Evolutionary conservation across 2,888 invertebrate genomes (phyloP).

Genomic region (Taphrorychus bicolor): DNA sequence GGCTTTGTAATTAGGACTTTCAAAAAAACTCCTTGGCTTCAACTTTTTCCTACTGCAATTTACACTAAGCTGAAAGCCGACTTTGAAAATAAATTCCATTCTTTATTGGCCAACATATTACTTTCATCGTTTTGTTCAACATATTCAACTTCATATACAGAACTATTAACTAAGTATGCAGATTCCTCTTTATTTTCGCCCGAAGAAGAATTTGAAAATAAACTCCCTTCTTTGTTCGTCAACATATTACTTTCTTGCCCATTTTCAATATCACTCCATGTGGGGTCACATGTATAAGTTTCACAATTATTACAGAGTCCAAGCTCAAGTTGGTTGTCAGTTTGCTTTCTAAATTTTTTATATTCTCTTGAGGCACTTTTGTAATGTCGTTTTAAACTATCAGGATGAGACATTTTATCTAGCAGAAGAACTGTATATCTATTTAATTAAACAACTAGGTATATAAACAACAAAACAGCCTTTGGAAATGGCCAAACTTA

Average conservation of each 20-base stretch:
- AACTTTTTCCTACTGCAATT: not conserved
- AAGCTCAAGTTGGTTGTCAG: not conserved
- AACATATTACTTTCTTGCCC: not conserved
- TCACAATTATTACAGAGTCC: too few relatives aligned
- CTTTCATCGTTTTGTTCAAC: too few relatives aligned
- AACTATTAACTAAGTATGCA: too few relatives aligned
- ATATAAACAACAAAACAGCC: not conserved
- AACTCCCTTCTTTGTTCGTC: not conserved
- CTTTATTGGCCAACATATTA: too few relatives aligned
- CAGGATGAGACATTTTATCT: not conserved
- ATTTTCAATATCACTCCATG: not conserved
- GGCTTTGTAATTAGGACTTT: not conserved
- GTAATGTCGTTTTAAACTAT: not conserved
- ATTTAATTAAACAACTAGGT: not conserved
- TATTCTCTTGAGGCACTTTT: not conserved
- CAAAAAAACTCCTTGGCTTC: not conserved
- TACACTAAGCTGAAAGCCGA: too few relatives aligned
- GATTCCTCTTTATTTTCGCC: too few relatives aligned
- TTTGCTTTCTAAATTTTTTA: not conserved
- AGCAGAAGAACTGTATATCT: not conserved
- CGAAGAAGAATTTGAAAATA: not conserved
- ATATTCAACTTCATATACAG: too few relatives aligned
- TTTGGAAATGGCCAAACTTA: not conserved
- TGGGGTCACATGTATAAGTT: not conserved
- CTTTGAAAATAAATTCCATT: too few relatives aligned